A percentile compares a stretch with the other conserved stretches of the same genome.
phyloP scores from a whole-genome alignment of 2,888 invertebrate species.

The Acleris holmiana region DNA sequence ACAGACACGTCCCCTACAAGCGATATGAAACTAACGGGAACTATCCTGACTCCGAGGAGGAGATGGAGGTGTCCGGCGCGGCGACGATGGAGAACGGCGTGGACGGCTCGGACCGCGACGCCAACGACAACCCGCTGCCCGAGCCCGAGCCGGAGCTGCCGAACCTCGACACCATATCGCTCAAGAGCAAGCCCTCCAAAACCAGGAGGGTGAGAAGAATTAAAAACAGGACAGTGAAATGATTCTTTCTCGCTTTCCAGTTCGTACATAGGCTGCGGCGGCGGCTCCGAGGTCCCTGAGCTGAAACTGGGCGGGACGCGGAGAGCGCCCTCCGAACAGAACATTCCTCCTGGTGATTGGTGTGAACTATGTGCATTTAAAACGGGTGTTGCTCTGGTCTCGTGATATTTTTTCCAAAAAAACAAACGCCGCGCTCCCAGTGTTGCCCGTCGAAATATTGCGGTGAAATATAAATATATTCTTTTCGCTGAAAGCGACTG shows the following conservation, averaged over 20 bases:
- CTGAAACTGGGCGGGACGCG: neutral
- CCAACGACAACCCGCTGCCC: constrained; percentile 64
- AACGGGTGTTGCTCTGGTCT: constrained; percentile 45
- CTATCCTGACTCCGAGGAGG: constrained; percentile 66
- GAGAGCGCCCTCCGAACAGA: constrained; percentile 54
- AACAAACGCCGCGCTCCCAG: neutral
- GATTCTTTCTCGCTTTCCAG: constrained; percentile 76
- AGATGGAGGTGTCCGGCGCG: constrained; percentile 61
- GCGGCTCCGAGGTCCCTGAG: constrained; percentile 44
- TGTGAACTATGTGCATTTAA: constrained; percentile 69
- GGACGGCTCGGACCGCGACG: constrained; percentile 71
- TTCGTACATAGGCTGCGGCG: constrained; percentile 72
- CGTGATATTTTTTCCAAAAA: constrained; percentile 62
- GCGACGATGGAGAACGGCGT: constrained; percentile 70
- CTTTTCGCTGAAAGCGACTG: too few species aligned
- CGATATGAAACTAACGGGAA: constrained; percentile 68
- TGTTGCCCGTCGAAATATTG: too few species aligned
- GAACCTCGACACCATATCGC: constrained; percentile 69
- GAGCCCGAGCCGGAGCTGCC: constrained; percentile 60
- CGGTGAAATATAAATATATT: too few species aligned
- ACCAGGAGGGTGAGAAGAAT: constrained; percentile 68
- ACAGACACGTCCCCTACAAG: constrained; percentile 60
- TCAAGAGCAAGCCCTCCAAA: constrained; percentile 63
- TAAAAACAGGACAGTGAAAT: constrained; percentile 75
- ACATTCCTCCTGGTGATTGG: constrained; percentile 63